Evolutionary conservation across 2,888 invertebrate species (phyloP).

Genomic region (Lottia gigantea): DNA sequence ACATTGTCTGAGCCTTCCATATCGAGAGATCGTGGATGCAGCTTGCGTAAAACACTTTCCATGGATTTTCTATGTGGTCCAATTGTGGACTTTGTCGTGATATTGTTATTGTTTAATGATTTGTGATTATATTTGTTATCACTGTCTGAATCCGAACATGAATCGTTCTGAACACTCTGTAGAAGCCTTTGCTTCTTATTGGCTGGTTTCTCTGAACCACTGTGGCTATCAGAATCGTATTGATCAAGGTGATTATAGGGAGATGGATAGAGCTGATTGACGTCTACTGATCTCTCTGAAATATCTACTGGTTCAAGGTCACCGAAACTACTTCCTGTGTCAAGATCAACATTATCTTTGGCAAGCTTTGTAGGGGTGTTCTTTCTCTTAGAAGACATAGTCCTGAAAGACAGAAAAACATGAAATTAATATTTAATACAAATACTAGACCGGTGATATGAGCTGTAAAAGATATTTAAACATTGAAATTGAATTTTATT

Average conservation of each 20-base stretch:
- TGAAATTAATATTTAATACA: neutral
- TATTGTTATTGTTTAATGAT: constrained; percentile 29
- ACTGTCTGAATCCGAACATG: constrained; percentile 54
- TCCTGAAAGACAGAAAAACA: constrained; percentile 67
- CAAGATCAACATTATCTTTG: constrained; percentile 74
- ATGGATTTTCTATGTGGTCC: constrained; percentile 74
- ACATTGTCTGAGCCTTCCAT: constrained; percentile 48
- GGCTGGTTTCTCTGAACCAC: constrained; percentile 43
- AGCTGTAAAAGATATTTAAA: too few species aligned
- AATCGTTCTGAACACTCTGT: constrained; percentile 53
- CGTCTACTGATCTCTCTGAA: constrained; percentile 21
- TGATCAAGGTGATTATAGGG: constrained; percentile 29
- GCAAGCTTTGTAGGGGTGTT: constrained; percentile 92
- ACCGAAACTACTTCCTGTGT: constrained; percentile 37
- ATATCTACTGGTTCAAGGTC: constrained; percentile 23
- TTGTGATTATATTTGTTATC: constrained; percentile 35
- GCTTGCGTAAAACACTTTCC: constrained; percentile 83
- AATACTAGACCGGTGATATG: too few species aligned
- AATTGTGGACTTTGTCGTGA: constrained; percentile 48
- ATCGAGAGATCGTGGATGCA: constrained; percentile 73
- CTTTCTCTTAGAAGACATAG: constrained; percentile 97
- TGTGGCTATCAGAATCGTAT: constrained; percentile 35
- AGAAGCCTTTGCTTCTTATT: constrained; percentile 59
- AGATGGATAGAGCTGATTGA: constrained; percentile 16
- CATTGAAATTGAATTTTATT: too few species aligned